Conservation (phyloP, 2,797 vertebrate genomes). For the Brotula barbata region DNA sequence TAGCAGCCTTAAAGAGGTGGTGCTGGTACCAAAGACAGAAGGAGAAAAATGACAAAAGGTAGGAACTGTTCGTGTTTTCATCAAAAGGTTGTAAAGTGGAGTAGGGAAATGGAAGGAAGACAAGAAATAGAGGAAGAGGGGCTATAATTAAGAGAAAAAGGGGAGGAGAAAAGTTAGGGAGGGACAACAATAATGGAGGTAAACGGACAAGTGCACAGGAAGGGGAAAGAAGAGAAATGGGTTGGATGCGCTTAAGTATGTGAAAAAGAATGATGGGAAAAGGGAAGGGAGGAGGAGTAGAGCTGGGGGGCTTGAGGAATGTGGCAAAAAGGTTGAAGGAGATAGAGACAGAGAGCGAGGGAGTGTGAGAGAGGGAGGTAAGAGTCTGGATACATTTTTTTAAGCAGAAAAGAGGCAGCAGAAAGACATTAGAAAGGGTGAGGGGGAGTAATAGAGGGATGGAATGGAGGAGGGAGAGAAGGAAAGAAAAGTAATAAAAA, state of each 20-base stretch:
- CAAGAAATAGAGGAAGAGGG: background rate
- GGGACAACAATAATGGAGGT: background rate
- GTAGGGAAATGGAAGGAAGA: background rate
- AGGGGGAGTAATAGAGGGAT: background rate
- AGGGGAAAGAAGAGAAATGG: too few species aligned
- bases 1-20: background rate
- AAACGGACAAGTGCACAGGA: background rate
- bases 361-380: background rate
- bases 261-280: background rate
- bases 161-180: too few species aligned
- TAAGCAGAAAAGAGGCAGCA: background rate
- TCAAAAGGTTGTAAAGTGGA: too few species aligned
- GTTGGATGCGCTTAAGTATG: too few species aligned
- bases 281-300: background rate
- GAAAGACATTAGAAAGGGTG: constrained; percentile 5
- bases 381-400: background rate
- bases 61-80: too few species aligned
- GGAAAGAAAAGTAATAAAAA: constrained; percentile 43
- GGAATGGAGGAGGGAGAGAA: constrained; percentile 7
- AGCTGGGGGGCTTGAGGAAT: background rate
- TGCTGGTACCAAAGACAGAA: background rate
- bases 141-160: too few species aligned
- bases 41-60: background rate
- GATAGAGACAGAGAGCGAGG: background rate
- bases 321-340: background rate